Percentiles rank a stretch among this genome's conserved stretches.
Conservation (phyloP, 2,888 invertebrate genomes). For the Cyaniris semiargus region DNA sequence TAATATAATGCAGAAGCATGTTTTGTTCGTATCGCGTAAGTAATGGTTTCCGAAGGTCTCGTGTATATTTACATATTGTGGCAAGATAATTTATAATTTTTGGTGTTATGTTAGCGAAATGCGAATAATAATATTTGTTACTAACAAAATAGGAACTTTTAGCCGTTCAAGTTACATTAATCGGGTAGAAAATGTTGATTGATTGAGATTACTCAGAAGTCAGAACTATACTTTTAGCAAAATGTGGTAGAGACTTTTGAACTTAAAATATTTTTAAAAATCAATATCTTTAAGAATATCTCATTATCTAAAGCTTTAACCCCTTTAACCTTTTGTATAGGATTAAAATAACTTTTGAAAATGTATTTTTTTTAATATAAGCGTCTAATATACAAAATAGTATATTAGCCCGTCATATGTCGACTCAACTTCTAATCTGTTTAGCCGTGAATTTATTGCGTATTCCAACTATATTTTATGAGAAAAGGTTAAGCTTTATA, state of each 20-base stretch:
- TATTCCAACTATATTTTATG: background rate
- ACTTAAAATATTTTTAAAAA: too few species aligned
- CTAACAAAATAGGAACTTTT: background rate
- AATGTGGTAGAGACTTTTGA: too few species aligned
- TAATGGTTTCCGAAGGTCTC: background rate
- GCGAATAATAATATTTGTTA: background rate
- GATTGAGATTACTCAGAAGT: too few species aligned
- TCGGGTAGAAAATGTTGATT: too few species aligned
- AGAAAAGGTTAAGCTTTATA: background rate
- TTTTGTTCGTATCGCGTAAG: constrained; percentile 5
- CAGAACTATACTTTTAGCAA: too few species aligned
- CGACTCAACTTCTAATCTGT: background rate
- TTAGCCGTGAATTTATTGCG: background rate
- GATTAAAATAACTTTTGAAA: background rate
- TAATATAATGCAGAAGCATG: background rate
- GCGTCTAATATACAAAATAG: background rate
- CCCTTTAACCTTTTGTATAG: background rate
- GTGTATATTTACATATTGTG: constrained; percentile 7
- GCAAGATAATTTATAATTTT: background rate
- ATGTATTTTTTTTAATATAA: background rate
- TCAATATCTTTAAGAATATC: background rate
- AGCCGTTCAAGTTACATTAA: too few species aligned
- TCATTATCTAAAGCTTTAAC: background rate
- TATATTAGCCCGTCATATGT: background rate
- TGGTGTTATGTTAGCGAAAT: background rate